These are phyloP conservation scores for Apoda limacodes DNA, from an alignment of 2,888 invertebrate species.

Conservation along the genomic window DNA sequence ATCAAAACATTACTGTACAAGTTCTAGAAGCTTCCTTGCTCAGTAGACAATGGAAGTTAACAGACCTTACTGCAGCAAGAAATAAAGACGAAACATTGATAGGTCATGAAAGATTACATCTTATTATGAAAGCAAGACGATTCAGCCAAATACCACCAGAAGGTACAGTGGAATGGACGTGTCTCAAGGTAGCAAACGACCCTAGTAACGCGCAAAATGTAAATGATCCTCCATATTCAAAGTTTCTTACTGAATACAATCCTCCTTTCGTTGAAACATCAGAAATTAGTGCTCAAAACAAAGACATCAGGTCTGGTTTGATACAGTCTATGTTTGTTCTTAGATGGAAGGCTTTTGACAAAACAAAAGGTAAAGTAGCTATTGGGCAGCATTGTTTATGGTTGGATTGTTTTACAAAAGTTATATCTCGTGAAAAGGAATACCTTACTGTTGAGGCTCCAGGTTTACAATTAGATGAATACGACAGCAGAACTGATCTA, in stretches of 20 bases:
- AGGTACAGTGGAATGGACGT: slow-evolving; percentile 37
- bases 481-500: slow-evolving; percentile 30
- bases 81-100: slow-evolving; percentile 33
- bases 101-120: slow-evolving; percentile 49
- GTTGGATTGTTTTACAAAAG: slow-evolving; percentile 69
- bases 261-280: slow-evolving; percentile 33
- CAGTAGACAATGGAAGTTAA: slow-evolving; percentile 72
- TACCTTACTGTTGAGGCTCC: slow-evolving; percentile 33
- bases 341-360: slow-evolving; percentile 70
- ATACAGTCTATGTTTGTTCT: slow-evolving; percentile 59
- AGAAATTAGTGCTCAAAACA: slow-evolving; percentile 22
- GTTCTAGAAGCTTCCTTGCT: slow-evolving; percentile 71
- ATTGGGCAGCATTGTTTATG: slow-evolving; percentile 79
- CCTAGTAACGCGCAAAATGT: slow-evolving; percentile 30
- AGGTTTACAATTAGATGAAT: slow-evolving; percentile 49
- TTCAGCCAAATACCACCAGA: slow-evolving; percentile 29
- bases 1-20: slow-evolving; percentile 68
- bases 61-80: slow-evolving; percentile 40
- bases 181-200: slow-evolving; percentile 36
- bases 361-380: slow-evolving; percentile 63
- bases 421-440: slow-evolving; percentile 54
- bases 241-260: slow-evolving; percentile 39
- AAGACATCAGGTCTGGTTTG: slow-evolving; percentile 28
- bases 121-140: slow-evolving; percentile 45
- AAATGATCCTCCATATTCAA: slow-evolving; percentile 37